Evolutionary conservation across 2,113 vertebrate genomes (phyloP).

Genomic region (Pseudorhombus dupliciocellatus): DNA sequence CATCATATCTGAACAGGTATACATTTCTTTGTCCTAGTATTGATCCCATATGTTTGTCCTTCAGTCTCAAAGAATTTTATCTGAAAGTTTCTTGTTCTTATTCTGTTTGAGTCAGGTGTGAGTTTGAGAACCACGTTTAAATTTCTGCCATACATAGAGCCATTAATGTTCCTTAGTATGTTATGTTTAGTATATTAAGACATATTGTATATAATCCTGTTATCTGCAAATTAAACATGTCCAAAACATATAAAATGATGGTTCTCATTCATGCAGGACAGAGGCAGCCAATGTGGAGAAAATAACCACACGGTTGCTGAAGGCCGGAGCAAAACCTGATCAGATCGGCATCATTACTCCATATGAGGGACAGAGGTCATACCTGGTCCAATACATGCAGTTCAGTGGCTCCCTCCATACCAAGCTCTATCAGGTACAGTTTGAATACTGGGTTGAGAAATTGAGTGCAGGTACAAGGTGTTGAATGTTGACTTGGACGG

Average conservation of each 20-base stretch:
- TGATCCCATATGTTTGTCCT: not conserved
- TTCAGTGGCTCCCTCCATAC: conserved; percentile 95
- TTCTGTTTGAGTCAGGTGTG: not conserved
- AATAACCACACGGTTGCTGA: conserved; percentile 92
- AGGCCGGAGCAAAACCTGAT: conserved; percentile 93
- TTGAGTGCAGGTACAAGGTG: not conserved
- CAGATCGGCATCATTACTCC: conserved; percentile 96
- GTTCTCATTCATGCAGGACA: conserved; percentile 77
- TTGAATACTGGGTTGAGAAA: not conserved
- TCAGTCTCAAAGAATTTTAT: not conserved
- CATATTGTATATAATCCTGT: too few species aligned
- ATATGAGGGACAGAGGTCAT: conserved; percentile 93
- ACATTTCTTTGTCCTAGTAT: not conserved
- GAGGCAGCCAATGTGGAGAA: conserved; percentile 96
- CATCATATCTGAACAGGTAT: conserved; percentile 94
- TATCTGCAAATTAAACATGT: not conserved
- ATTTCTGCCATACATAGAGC: not conserved
- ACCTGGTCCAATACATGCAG: conserved; percentile 97
- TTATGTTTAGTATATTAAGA: too few species aligned
- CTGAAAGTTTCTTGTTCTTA: not conserved
- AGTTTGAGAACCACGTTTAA: not conserved
- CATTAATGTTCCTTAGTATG: not conserved
- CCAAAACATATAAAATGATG: not conserved
- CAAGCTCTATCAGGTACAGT: conserved; percentile 91
- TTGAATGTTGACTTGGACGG: not conserved